phyloP scores from a whole-genome alignment of 2,113 vertebrate genomes.

The Cyprinodon brontotheroides region DNA sequence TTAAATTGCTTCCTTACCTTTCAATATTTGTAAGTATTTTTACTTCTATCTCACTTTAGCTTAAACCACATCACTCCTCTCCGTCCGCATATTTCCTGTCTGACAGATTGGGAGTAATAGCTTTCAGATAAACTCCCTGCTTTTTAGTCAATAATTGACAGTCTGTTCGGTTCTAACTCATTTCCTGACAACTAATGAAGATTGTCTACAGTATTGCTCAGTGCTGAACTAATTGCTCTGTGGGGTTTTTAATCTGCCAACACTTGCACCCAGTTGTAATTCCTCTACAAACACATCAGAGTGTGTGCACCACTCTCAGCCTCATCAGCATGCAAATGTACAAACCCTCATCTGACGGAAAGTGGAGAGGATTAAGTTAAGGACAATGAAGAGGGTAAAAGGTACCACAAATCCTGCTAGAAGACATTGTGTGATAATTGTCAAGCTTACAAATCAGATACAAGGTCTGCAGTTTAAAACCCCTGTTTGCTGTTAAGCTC shows the following conservation, averaged over 20 bases:
- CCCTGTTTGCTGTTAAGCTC: background rate
- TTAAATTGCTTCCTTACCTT: background rate
- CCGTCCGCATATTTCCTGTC: background rate
- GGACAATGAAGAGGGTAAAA: conserved; percentile 29
- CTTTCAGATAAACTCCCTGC: background rate
- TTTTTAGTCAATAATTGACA: conserved; percentile 6
- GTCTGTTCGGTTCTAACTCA: conserved; percentile 21
- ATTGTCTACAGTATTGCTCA: conserved; percentile 27
- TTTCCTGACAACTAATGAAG: conserved; percentile 40
- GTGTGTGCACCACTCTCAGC: background rate
- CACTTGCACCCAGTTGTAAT: conserved; percentile 36
- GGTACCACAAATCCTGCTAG: background rate
- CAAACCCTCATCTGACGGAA: conserved; percentile 25
- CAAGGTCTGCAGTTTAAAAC: conserved; percentile 9
- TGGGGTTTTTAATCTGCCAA: conserved; percentile 46
- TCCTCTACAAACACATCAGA: conserved; percentile 1
- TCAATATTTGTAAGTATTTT: too few species aligned
- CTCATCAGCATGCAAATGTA: conserved; percentile 55
- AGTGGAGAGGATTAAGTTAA: conserved; percentile 38
- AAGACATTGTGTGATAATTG: conserved; percentile 17
- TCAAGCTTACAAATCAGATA: conserved; percentile 8
- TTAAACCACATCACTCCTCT: background rate
- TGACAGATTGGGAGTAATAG: background rate
- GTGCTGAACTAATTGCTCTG: conserved; percentile 44
- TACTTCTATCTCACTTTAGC: background rate